These are phyloP conservation scores for Dinocampus coccinellae DNA, from an alignment of 2,888 invertebrate species.

Conservation along the genomic window DNA sequence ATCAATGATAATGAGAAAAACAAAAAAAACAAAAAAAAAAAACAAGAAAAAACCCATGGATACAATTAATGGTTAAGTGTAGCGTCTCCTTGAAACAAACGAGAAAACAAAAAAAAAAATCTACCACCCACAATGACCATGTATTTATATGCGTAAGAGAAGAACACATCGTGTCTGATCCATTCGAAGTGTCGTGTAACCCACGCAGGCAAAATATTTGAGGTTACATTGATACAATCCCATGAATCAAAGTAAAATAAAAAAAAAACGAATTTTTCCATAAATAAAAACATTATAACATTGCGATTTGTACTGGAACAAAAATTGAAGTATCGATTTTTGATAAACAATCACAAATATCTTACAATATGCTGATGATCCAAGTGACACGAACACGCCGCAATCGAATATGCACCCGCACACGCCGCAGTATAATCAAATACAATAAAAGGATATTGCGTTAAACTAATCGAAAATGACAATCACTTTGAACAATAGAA, in stretches of 20 bases:
- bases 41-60: too few relatives aligned
- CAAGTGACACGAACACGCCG: background rate
- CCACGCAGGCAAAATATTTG: conserved; percentile 2
- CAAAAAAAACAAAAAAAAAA: too few relatives aligned
- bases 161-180: background rate
- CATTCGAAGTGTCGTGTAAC: background rate
- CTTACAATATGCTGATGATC: background rate
- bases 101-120: background rate
- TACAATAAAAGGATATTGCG: background rate
- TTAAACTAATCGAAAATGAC: background rate
- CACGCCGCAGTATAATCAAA: background rate
- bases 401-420: background rate
- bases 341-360: background rate
- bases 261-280: background rate
- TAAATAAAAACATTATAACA: background rate
- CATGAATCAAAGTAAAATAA: background rate
- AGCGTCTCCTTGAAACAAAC: background rate
- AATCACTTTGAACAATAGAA: background rate
- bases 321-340: background rate
- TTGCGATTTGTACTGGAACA: too few relatives aligned
- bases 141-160: background rate
- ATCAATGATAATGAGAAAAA: too few relatives aligned
- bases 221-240: background rate
- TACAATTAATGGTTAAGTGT: background rate
- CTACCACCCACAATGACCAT: too few relatives aligned